Evolutionary conservation across 1,140 invertebrate genomes (phyloP), one percentile per base, ranked within the genome.

Genomic region (Mylabris phalerata): DNA sequence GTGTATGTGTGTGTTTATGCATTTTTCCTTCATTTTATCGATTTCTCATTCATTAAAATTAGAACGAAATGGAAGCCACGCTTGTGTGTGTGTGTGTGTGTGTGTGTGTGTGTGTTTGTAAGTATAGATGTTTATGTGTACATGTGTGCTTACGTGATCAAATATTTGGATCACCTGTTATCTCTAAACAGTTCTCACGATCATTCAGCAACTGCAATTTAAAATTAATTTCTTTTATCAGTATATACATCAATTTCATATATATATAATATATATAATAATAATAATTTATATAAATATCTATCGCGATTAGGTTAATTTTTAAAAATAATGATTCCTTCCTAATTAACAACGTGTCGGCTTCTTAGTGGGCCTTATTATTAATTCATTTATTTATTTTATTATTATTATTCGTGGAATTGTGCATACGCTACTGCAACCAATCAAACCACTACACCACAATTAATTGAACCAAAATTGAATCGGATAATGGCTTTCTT

Each of bases 321-420:
- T 67, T 69, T 32, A 66, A 66, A 70, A 70, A 70, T 67, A 67
- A 69, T 65, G 50, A 61, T 69, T 62, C 66, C 32, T 64, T 64
- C 57, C 66, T 69, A 70, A 70, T 54, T 61, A 69, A 69, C 67
- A 70, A 70, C 64, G 57, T 65, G 61, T 61, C 58, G 57, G 54
- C 54, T 54, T 19, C 19, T 19, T 32, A 32, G 59, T 54, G 48
- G 60, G 48, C 63, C 56, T 57, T 50, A 62, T 56, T 54, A 19
- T 19, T 19, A 19, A 19, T 19, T 19, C 19, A 19, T 32, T 32
- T 32, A 5, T 32, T 32, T 5, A 32, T 32, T 32, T n/a, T 4
- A 32, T 32, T 32, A 32, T 32, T 32, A 32, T 32, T 32, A 19
- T 32, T 32, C 4, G 32, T 32, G 39, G 50, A 45, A 43, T 42